Evolutionary conservation across 2,113 vertebrate genomes (phyloP).

Genomic region (Bettongia penicillata): DNA sequence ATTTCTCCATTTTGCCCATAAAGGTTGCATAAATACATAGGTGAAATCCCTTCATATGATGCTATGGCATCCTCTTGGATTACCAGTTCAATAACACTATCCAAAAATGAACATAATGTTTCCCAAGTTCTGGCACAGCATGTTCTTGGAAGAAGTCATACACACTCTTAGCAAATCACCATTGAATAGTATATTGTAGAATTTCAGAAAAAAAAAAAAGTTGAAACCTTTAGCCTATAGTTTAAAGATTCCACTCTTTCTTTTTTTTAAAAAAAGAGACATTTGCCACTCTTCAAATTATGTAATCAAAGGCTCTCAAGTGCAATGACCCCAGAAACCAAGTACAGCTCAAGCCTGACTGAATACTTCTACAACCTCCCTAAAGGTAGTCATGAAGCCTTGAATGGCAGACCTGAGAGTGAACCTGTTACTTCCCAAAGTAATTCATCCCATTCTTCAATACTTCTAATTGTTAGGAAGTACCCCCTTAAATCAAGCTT

Average conservation of each 20-base stretch:
- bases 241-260: neutral
- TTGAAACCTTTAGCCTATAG: neutral
- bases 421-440: neutral
- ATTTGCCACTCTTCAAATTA: neutral
- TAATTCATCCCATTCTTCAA: neutral
- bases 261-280: neutral
- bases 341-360: neutral
- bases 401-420: neutral
- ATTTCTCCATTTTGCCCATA: neutral
- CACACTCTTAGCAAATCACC: neutral
- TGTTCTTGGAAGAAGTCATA: neutral
- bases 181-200: neutral
- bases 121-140: neutral
- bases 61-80: neutral
- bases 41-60: neutral
- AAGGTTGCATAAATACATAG: neutral
- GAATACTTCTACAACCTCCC: neutral
- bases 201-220: neutral
- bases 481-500: neutral
- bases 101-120: neutral
- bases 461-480: neutral
- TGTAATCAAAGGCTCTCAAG: neutral
- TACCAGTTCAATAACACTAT: neutral
- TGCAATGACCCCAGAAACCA: neutral
- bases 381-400: neutral